Evolutionary conservation across 2,113 vertebrate species (phyloP), one percentile per base, ranked within the genome.

Genomic region (Promerops cafer): DNA sequence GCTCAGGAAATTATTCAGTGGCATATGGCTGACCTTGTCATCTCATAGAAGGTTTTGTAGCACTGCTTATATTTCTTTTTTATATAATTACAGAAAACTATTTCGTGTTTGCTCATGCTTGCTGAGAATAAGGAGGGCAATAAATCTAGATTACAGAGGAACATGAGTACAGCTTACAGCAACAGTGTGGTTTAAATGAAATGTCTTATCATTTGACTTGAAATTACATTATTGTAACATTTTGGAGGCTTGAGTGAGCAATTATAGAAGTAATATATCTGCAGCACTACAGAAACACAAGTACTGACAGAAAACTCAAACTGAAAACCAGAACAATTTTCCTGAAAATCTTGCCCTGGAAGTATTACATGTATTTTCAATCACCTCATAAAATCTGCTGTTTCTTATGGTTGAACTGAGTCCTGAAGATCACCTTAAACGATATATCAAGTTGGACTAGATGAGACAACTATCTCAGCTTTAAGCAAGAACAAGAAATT

Each of bases 101-200:
- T 78, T 86, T 83, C 30, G 35, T 57, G 47, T 90, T 94, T 91
- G 24, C 45, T 93, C 31, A 76, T 3, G 2, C 68, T 90, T 93
- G 53, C 79, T 82, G 86, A 90, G 30, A 94, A 84, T 45, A 85
- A 85, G 24, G n/a, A 87, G 23, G 13, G 20, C 49, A 80, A 79
- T 93, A 89, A 91, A 93, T 95, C 65, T 89, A 70, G 42, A 91
- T 93, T 93, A 85, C 65, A 44, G 50, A 59, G 27, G 35, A 85
- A 72, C 8, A 18, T 26, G 18, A 53, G 9, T 50, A 72, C n/a
- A 80, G 18, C 3, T 90, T 39, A 85, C 16, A 80, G 50, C n/a
- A 90, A 64, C 26, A 65, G 19, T 27, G 26, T 1, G 1, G 10
- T 52, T 76, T 75, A 82, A 91, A 71, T 52, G 31, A 74, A 84